Percentiles rank a stretch among this genome's conserved stretches.
Evolutionary conservation across 2,888 invertebrate species (phyloP).

Genomic region (Leucozona laternaria): DNA sequence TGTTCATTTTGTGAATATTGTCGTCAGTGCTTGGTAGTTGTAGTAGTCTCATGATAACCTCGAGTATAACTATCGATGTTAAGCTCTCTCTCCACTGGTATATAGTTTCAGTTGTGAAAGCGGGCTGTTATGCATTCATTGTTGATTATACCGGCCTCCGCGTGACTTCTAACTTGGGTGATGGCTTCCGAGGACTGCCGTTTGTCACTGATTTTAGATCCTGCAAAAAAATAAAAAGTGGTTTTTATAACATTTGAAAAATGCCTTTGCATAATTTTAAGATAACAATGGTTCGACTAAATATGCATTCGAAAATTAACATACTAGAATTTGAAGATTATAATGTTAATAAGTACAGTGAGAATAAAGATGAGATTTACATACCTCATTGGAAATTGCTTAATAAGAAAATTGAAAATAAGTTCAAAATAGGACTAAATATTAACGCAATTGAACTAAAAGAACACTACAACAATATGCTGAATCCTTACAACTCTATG

Average conservation of each 20-base stretch:
- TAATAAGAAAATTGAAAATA: background rate
- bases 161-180: background rate
- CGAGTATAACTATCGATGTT: constrained; percentile 27
- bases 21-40: constrained; percentile 15
- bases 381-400: background rate
- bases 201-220: background rate
- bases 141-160: background rate
- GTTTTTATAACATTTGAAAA: background rate
- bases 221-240: constrained; percentile 11
- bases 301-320: background rate
- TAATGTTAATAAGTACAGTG: too few relatives aligned
- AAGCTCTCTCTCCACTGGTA: background rate
- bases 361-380: too few relatives aligned
- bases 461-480: background rate
- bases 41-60: constrained; percentile 54
- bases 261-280: background rate
- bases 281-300: background rate
- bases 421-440: too few relatives aligned
- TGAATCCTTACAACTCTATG: background rate
- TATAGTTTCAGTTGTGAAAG: background rate
- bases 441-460: too few relatives aligned
- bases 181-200: background rate
- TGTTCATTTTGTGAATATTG: constrained; percentile 55
- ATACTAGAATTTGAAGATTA: too few relatives aligned
- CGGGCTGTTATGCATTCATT: background rate